Base-by-base conservation (phyloP, 2,888 invertebrate genomes). In the Cephus runcator region DNA sequence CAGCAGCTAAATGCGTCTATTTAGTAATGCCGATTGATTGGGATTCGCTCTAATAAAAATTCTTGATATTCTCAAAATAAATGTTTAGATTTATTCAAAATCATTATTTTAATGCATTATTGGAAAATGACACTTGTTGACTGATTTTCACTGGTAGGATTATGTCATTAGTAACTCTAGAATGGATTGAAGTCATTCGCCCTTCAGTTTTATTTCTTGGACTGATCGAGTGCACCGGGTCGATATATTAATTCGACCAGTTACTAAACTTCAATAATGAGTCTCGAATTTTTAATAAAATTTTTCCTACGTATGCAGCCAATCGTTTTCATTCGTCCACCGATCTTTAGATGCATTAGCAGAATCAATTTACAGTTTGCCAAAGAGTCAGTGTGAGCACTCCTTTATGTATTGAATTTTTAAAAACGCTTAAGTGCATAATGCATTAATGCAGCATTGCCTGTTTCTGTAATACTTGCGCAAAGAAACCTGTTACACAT, bases 401-500 rank as follows among this genome's bases (percentile, higher is more conserved):
- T 23, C 15, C 15, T 15, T 56, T 56, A 56, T 9, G 56, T 9
- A 23, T 23, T 15, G 9, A 56, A 56, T 56, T 56, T 56, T 23
- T 23, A 9, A 56, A 9, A 56, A 23, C 56, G 56, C 23, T 9
- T 56, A 23, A 56, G 9, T 23, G 56, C 23, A 56, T 56, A 40
- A 56, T 15, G 56, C 56, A 23, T 56, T 23, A 56, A 6, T 56
- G 56, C 15, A 56, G 23, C 23, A 2, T 56, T 56, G 9, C 56
- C 9, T 4, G 23, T 56, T 56, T 56, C 56, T 56, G 0, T 23
- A 23, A 23, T 23, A 56, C 80, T 79, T 76, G 75, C 77, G 71
- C 77, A 78, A 82, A 83, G 84, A 80, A 84, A 87, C 86, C 87
- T 87, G 86, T 87, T 87, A 86, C 86, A 81, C 81, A 81, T 73